Percentiles rank a stretch among this genome's conserved stretches.
These are phyloP conservation scores for Sus cebifrons DNA, from an alignment of 2,797 vertebrate species.

Conservation along the genomic window DNA sequence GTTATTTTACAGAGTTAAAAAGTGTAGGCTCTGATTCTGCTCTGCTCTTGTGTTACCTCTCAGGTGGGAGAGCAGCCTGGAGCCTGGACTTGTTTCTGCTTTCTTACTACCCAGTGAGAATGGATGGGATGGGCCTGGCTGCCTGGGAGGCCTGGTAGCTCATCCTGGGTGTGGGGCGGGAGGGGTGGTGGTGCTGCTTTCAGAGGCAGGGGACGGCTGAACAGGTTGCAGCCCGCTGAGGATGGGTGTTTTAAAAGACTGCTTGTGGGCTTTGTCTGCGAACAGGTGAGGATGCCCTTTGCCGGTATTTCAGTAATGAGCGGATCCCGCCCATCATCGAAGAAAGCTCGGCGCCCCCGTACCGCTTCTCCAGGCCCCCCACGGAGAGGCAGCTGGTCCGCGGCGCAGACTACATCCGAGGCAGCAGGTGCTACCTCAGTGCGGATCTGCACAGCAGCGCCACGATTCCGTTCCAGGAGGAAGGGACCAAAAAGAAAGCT, in stretches of 20 bases:
- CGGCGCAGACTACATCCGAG: constrained; percentile 95
- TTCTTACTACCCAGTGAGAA: not conserved
- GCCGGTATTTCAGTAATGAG: constrained; percentile 96
- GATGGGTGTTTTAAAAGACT: constrained; percentile 9
- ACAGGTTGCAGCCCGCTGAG: too few relatives aligned
- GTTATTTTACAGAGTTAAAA: not conserved
- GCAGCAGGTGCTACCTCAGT: constrained; percentile 94
- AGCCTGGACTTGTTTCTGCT: not conserved
- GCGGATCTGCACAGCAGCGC: constrained; percentile 94
- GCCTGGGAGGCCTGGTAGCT: rapidly evolving
- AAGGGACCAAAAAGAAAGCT: constrained; percentile 90
- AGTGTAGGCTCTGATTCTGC: not conserved
- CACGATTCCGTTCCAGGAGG: constrained; percentile 95
- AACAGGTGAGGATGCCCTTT: constrained; percentile 93
- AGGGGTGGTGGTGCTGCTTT: too few relatives aligned
- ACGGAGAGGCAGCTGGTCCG: constrained; percentile 92
- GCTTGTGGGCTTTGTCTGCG: not conserved
- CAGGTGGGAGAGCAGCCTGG: not conserved
- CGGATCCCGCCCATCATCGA: constrained; percentile 95
- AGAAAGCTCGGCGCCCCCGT: constrained; percentile 90
- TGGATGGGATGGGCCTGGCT: too few relatives aligned
- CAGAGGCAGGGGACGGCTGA: rapidly evolving
- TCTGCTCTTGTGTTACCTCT: not conserved
- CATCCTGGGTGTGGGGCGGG: not conserved
- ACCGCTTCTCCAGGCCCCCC: constrained; percentile 91